A percentile compares a stretch with the other conserved stretches of the same genome.
Evolutionary conservation across 2,113 vertebrate species (phyloP).

Genomic region (Odontesthes bonariensis): DNA sequence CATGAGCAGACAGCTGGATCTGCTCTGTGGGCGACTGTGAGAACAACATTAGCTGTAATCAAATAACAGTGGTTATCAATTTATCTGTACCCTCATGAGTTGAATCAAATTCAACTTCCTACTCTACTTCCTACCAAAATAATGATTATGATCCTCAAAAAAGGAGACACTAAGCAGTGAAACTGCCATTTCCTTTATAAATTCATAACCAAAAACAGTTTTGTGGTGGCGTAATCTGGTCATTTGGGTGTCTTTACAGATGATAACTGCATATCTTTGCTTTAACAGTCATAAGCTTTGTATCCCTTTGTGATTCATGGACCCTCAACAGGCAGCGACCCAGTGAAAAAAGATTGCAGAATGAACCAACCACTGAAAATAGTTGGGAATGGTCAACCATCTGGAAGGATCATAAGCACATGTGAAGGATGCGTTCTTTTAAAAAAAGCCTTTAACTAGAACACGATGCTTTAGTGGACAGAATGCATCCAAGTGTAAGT

Average conservation of each 20-base stretch:
- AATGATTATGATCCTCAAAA: not conserved
- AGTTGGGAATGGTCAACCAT: slow-evolving; percentile 62
- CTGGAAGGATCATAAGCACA: slow-evolving; percentile 56
- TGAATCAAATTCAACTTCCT: not conserved
- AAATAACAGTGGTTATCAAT: slow-evolving; percentile 37
- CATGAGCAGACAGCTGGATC: slow-evolving; percentile 35
- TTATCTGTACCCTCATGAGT: slow-evolving; percentile 5
- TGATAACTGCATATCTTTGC: slow-evolving; percentile 20
- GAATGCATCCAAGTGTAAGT: slow-evolving; percentile 6
- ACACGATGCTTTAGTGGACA: slow-evolving; percentile 38
- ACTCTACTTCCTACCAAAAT: not conserved
- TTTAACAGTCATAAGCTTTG: slow-evolving; percentile 14
- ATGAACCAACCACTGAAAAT: slow-evolving; percentile 61
- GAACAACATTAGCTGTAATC: slow-evolving; percentile 39
- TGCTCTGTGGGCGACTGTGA: slow-evolving; percentile 35
- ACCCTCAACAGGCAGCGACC: slow-evolving; percentile 56
- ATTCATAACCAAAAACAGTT: not conserved
- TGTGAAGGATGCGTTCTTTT: slow-evolving; percentile 46
- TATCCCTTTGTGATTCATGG: slow-evolving; percentile 48
- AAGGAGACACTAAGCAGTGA: not conserved
- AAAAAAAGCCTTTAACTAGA: slow-evolving; percentile 32
- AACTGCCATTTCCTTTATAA: not conserved
- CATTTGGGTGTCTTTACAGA: slow-evolving; percentile 1
- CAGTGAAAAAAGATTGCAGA: slow-evolving; percentile 60
- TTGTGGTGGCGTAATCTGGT: slow-evolving; percentile 11